These are phyloP conservation scores for Pyrocoelia pectoralis DNA, from an alignment of 2,888 invertebrate species.

Conservation along the genomic window DNA sequence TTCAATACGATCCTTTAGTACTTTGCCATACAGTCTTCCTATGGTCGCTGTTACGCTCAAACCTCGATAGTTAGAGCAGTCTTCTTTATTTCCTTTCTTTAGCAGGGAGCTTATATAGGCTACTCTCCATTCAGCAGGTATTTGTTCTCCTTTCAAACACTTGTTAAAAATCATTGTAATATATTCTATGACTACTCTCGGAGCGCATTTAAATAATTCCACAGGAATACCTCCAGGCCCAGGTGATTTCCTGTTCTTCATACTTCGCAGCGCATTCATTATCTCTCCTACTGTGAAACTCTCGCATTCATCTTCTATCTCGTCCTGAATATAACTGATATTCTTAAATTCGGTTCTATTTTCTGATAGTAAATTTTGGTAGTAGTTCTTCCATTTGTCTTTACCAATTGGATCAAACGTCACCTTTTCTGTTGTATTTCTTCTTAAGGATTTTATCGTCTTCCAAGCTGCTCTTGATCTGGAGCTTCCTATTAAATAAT, in stretches of 20 bases:
- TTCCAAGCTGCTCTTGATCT: too few relatives aligned
- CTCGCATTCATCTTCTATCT: too few relatives aligned
- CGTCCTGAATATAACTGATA: background rate
- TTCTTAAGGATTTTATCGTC: too few relatives aligned
- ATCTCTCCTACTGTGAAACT: conserved; percentile 12
- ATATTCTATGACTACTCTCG: background rate
- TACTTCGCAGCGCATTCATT: conserved; percentile 18
- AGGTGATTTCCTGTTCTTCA: conserved; percentile 11
- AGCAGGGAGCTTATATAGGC: conserved; percentile 18
- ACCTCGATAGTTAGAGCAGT: conserved; percentile 26
- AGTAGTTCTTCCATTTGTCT: background rate
- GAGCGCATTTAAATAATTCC: background rate
- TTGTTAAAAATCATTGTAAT: conserved; percentile 15
- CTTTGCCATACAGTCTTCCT: conserved; percentile 3
- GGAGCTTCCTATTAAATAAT: too few relatives aligned
- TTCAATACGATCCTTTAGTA: background rate
- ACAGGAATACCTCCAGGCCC: conserved; percentile 18
- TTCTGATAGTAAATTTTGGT: background rate
- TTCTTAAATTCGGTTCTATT: background rate
- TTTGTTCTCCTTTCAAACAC: conserved; percentile 10
- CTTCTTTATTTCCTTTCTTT: too few relatives aligned
- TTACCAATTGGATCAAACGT: conserved; percentile 3
- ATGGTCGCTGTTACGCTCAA: conserved; percentile 2
- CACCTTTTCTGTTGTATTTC: too few relatives aligned
- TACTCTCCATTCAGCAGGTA: conserved; percentile 28